Conservation (phyloP, 2,888 invertebrate species). For the Conomelus anceps region DNA sequence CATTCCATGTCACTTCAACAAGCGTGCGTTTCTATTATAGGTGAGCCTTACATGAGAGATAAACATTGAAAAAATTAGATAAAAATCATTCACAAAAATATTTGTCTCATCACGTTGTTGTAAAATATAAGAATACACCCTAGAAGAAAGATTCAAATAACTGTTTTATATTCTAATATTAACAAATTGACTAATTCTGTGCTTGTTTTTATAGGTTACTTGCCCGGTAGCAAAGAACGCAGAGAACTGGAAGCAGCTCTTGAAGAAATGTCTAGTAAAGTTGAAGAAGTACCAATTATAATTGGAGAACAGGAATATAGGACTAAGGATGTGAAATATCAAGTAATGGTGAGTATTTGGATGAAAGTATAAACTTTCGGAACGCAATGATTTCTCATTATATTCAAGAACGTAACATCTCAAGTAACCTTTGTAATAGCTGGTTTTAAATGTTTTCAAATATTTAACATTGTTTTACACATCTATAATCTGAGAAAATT, state of each 20-base stretch:
- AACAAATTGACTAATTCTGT: background rate
- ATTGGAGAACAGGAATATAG: conserved; percentile 85
- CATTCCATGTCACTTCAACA: background rate
- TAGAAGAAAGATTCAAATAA: too few relatives aligned
- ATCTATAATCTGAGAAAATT: too few relatives aligned
- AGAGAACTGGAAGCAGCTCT: conserved; percentile 63
- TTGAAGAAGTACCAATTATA: conserved; percentile 89
- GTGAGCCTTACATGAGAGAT: too few relatives aligned
- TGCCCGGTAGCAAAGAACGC: conserved; percentile 75
- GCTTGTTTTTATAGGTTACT: conserved; percentile 51
- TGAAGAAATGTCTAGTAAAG: conserved; percentile 53
- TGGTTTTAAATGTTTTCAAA: too few relatives aligned
- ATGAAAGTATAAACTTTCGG: background rate
- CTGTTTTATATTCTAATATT: too few relatives aligned
- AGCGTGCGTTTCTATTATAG: background rate
- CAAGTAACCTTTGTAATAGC: too few relatives aligned
- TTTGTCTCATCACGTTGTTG: too few relatives aligned
- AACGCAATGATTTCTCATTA: background rate
- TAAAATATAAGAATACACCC: too few relatives aligned
- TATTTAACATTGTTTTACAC: too few relatives aligned
- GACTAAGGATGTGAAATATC: conserved; percentile 67
- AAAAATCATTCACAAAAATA: too few relatives aligned
- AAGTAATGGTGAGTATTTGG: conserved; percentile 54
- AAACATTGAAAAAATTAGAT: too few relatives aligned
- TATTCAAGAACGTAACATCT: too few relatives aligned